phyloP scores from a whole-genome alignment of 2,113 vertebrate genomes.

The Trematomus loennbergii region DNA sequence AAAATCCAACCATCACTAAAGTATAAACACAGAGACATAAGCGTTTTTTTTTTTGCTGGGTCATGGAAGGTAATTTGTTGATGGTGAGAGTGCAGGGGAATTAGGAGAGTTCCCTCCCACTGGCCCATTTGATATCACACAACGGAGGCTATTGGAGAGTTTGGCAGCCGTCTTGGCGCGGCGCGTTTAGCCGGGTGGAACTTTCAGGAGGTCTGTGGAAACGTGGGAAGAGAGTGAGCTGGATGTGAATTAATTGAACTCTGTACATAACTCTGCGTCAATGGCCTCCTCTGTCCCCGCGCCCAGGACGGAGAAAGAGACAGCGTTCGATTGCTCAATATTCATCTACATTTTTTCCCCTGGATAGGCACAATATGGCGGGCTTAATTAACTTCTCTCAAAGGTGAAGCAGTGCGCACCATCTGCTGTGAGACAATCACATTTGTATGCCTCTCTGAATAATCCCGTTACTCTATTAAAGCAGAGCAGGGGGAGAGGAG shows the following conservation, averaged over 20 bases:
- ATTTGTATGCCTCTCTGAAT: slow-evolving; percentile 96
- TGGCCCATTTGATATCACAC: slow-evolving; percentile 90
- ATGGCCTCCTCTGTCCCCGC: slow-evolving; percentile 92
- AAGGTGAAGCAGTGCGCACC: slow-evolving; percentile 99
- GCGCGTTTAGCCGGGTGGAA: slow-evolving; percentile 90
- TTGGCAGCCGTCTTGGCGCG: slow-evolving; percentile 89
- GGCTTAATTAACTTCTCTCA: slow-evolving; percentile 99
- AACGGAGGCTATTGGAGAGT: slow-evolving; percentile 90
- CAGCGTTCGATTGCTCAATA: slow-evolving; percentile 98
- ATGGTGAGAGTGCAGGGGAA: slow-evolving; percentile 85
- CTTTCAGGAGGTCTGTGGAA: slow-evolving; percentile 90
- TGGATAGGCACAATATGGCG: slow-evolving; percentile 98
- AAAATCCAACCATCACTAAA: slow-evolving; percentile 1
- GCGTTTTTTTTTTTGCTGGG: slow-evolving; percentile 84
- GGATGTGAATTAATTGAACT: slow-evolving; percentile 94
- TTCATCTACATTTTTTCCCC: slow-evolving; percentile 97
- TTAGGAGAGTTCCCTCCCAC: slow-evolving; percentile 87
- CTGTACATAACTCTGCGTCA: slow-evolving; percentile 95
- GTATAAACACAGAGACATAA: slow-evolving; percentile 2
- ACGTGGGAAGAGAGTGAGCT: slow-evolving; percentile 96
- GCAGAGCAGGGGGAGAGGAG: slow-evolving; percentile 64
- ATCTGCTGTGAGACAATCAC: slow-evolving; percentile 99
- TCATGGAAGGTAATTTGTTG: slow-evolving; percentile 89
- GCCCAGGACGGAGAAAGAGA: slow-evolving; percentile 92
- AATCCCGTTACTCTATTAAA: slow-evolving; percentile 93